Evolutionary conservation across 2,113 vertebrate species (phyloP), one percentile per base, ranked within the genome.

Genomic region (Xenus cinereus): DNA sequence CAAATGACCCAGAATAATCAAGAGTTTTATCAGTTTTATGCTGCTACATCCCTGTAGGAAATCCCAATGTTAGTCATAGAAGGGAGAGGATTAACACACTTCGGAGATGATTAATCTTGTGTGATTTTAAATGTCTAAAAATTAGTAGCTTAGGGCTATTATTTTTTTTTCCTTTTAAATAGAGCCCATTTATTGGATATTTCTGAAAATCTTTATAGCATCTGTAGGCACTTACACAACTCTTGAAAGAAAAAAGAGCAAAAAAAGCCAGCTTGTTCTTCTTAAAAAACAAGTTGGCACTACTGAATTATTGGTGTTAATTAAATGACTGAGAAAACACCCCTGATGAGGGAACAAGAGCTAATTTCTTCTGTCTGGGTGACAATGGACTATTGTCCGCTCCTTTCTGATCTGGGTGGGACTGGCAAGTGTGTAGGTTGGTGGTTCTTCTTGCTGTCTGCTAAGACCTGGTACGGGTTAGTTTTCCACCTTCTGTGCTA

Each of bases 361-460:
- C n/a, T 62, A 2, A 68, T 32, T 66, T 67, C 45, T 69, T 69
- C 50, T 89, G 37, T 14, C 51, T 56, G 48, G 53, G 33, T 73
- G 88, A 2, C 0, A 20, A 24, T 43, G 71, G 63, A 4, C 68
- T 26, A 3, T 35, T 81, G 75, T 45, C 51, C 2, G 0, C 50
- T 43, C n/a, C 75, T 66, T 22, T 76, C 63, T 21, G 35, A 72
- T 59, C 46, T 26, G 69, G 10, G 13, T 88, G 62, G 62, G 62
- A 75, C 67, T 20, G 62, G 8, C 17, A 41, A 23, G 30, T 21
- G 43, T 3, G 30, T 2, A 7, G 43, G 56, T 56, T 24, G 27
- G 5, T 64, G 27, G 4, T 69, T 24, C 5, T 28, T 77, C 48
- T 23, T 45, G 33, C 50, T 59, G n/a, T 77, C 46, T 66, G 37